Base-by-base conservation (phyloP, 2,113 vertebrate species). In the Catharus minimus region DNA sequence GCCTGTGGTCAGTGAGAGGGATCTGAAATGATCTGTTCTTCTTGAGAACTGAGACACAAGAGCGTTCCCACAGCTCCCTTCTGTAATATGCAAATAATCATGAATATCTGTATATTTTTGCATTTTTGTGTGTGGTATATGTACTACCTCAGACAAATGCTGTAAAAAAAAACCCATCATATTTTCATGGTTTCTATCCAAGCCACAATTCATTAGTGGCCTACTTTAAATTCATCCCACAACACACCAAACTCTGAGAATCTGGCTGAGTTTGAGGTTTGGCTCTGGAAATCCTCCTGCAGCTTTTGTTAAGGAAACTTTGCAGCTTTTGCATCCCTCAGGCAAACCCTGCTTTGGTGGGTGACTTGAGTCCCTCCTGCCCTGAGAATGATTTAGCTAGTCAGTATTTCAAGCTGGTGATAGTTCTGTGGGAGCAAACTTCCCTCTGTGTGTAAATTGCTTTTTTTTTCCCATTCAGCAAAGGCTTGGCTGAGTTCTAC, bases 101-200 rank as follows among this genome's bases (percentile, higher is more conserved):
- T 20, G 20, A 50, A 41, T 93, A 90, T 94, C 69, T 93, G 76
- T 92, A 94, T 95, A 93, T 89, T 92, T 94, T 89, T 96, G 87
- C 75, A 83, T 92, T 92, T 92, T 93, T 83, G 86, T 96, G 93
- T 95, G 94, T 92, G 94, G 86, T 94, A 84, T 96, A 95, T 95
- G 94, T 95, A 93, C 95, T 97, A 96, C 95, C 95, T 97, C 96
- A 97, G 93, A 96, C 90, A 93, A 96, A 85, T 92, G 85, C 93
- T 95, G 76, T 90, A 94, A 86, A 79, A 94, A 36, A 75, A 75
- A 72, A 11, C 38, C 0, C 44, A 1, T n/a, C 19, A 73, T 19
- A n/a, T 79, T 91, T 66, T 50, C 89, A 61, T 72, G 83, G n/a
- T 88, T 88, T 89, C 87, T 72, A 67, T 62, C 85, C 91, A 89